phyloP scores from a whole-genome alignment of 2,113 vertebrate species.

The Urocolius indicus region DNA sequence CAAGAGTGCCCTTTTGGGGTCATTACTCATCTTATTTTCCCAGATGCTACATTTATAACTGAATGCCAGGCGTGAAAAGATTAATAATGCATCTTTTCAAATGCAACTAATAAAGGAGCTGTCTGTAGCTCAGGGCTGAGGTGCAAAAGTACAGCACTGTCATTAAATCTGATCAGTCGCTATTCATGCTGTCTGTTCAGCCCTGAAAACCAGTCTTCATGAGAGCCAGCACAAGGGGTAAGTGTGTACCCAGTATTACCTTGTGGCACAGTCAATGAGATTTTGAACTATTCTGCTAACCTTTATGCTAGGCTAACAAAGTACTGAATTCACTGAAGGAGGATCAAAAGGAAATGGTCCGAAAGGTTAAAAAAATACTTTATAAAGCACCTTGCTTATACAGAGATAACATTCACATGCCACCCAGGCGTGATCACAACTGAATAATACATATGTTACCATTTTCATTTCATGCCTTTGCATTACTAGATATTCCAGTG shows the following conservation, averaged over 20 bases:
- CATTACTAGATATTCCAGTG: background rate
- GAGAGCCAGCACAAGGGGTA: background rate
- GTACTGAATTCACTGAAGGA: background rate
- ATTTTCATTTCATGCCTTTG: background rate
- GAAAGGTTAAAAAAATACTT: background rate
- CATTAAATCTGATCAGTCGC: background rate
- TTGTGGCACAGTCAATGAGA: rapidly evolving
- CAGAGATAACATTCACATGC: background rate
- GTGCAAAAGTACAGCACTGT: background rate
- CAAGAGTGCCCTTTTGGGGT: background rate
- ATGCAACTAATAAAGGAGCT: background rate
- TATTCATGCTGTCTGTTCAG: background rate
- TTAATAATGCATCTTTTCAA: background rate
- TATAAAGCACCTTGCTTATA: background rate
- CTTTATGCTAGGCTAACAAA: background rate
- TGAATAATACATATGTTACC: background rate
- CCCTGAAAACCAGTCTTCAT: background rate
- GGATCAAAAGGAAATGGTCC: background rate
- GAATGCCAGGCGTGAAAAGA: background rate
- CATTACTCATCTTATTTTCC: background rate
- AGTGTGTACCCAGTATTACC: background rate
- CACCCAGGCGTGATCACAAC: background rate
- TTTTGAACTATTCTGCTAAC: background rate
- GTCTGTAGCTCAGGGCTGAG: background rate
- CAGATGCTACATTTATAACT: background rate